A percentile compares a stretch with the other conserved stretches of the same genome.
phyloP scores from a whole-genome alignment of 2,888 invertebrate species.

The Muscina levida region DNA sequence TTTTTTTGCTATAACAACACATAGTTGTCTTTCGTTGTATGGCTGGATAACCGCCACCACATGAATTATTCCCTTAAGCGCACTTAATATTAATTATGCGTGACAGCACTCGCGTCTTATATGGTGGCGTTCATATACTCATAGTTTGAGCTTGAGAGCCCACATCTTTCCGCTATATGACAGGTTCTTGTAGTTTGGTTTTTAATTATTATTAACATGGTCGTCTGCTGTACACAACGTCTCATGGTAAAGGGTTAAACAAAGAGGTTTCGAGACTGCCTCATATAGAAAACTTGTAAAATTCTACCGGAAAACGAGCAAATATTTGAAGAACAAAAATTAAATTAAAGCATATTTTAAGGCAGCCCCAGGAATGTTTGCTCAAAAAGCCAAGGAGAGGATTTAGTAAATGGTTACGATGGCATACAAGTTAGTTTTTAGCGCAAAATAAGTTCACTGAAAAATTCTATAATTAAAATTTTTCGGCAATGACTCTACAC shows the following conservation, averaged over 20 bases:
- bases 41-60: conserved; percentile 61
- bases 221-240: conserved; percentile 26
- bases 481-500: not conserved
- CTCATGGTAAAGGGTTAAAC: conserved; percentile 34
- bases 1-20: no score
- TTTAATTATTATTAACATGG: conserved; percentile 61
- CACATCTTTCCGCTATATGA: conserved; percentile 17
- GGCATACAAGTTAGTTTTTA: no score
- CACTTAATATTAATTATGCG: conserved; percentile 79
- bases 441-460: no score
- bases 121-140: not conserved
- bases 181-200: conserved; percentile 23
- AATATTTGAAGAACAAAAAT: conserved; percentile 19
- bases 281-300: not conserved
- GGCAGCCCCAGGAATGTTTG: conserved; percentile 2
- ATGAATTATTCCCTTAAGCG: conserved; percentile 78
- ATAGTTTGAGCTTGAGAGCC: conserved; percentile 15
- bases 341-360: conserved; percentile 26
- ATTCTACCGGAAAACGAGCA: not conserved
- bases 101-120: conserved; percentile 73
- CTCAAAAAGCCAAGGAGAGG: not conserved
- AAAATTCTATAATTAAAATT: not conserved
- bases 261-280: not conserved
- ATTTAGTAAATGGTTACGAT: no score
- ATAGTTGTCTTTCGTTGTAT: not conserved